phyloP scores from a whole-genome alignment of 2,113 vertebrate species.

The human region DNA sequence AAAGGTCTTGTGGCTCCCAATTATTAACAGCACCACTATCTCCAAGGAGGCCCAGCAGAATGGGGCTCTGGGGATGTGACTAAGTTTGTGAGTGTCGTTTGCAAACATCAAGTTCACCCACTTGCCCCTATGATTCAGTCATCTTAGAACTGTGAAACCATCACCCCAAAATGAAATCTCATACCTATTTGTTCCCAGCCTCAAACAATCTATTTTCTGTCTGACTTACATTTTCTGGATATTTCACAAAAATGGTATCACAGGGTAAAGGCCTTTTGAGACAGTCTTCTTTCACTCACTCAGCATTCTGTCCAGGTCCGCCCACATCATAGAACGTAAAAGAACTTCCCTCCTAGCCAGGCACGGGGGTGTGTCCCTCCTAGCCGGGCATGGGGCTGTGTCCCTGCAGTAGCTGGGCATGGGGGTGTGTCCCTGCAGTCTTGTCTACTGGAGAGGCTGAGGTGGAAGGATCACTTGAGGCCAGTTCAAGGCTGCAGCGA shows the following conservation, averaged over 20 bases:
- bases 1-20: background rate
- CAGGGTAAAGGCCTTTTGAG: too few species aligned
- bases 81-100: accelerated
- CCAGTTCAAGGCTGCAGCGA: background rate
- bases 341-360: too few species aligned
- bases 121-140: background rate
- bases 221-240: background rate
- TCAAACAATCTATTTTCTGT: accelerated
- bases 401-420: background rate
- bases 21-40: too few species aligned
- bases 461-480: background rate
- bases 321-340: accelerated
- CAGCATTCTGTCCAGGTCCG: background rate
- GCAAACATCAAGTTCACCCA: background rate
- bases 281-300: too few species aligned
- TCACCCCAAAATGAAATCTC: background rate
- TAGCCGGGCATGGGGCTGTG: too few species aligned
- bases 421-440: background rate
- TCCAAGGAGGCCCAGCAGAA: background rate
- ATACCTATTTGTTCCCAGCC: background rate
- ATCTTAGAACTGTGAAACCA: background rate
- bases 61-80: background rate
- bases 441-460: background rate
- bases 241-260: too few species aligned
- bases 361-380: too few species aligned